Conservation (phyloP, 2,113 vertebrate species). For the Danionella cerebrum region DNA sequence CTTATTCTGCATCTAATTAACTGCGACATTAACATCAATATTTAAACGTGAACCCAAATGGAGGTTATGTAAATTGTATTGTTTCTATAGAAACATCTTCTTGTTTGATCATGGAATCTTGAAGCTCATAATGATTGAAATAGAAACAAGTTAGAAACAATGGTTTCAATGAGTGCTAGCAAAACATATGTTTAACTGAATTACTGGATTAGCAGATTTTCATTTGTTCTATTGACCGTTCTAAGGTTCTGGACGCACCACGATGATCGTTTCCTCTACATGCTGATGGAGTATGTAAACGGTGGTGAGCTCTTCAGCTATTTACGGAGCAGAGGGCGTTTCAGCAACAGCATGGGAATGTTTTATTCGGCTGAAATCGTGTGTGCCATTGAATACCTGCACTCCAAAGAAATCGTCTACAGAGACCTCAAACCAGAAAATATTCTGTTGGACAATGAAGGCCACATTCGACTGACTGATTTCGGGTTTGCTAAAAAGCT, state of each 20-base stretch:
- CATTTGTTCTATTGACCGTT: not conserved
- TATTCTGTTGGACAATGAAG: constrained; percentile 86
- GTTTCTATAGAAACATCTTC: no score
- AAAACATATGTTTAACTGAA: no score
- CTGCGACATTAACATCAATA: no score
- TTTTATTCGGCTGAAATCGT: constrained; percentile 87
- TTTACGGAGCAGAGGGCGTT: constrained; percentile 82
- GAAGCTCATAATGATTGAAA: no score
- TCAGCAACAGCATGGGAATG: constrained; percentile 74
- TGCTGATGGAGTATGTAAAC: constrained; percentile 89
- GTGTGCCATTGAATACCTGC: constrained; percentile 90
- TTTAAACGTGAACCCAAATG: no score
- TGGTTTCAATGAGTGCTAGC: no score
- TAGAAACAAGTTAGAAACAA: no score
- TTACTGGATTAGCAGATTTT: no score
- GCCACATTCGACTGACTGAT: constrained; percentile 91
- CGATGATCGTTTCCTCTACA: constrained; percentile 83
- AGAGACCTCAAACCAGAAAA: constrained; percentile 94
- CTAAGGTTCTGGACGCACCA: constrained; percentile 88
- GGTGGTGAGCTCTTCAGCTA: constrained; percentile 92
- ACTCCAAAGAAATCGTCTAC: constrained; percentile 86
- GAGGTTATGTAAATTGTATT: no score
- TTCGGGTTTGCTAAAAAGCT: constrained; percentile 96
- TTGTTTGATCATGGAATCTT: no score
- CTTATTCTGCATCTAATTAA: no score